Evolutionary conservation across 2,113 vertebrate genomes (phyloP).

Genomic region (Dunckerocampus dactyliophorus): DNA sequence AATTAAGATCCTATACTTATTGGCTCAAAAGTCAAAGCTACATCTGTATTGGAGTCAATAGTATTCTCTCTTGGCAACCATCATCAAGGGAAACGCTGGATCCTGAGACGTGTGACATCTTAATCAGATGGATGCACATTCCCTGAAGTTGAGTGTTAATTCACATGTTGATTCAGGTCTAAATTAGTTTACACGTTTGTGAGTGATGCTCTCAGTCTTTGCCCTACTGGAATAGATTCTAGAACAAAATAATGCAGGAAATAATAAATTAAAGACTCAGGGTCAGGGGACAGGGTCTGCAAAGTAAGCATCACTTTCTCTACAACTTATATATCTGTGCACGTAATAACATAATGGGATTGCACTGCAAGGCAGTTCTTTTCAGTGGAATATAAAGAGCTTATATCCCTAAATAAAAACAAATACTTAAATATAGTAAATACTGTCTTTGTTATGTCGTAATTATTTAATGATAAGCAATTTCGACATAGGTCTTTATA

Average conservation of each 20-base stretch:
- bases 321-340: not conserved
- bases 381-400: slow-evolving; percentile 18
- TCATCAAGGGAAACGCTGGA: slow-evolving; percentile 16
- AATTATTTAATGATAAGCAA: not conserved
- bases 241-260: not conserved
- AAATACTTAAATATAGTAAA: not conserved
- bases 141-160: slow-evolving; percentile 2
- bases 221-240: not conserved
- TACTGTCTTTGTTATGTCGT: too few species aligned
- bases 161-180: not conserved
- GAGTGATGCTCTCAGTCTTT: slow-evolving; percentile 2
- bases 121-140: slow-evolving; percentile 25
- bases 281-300: too few species aligned
- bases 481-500: not conserved
- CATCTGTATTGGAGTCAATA: too few species aligned
- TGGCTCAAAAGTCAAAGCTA: slow-evolving; percentile 4
- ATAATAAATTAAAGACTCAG: not conserved
- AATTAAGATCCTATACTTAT: slow-evolving; percentile 21
- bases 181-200: slow-evolving; percentile 7
- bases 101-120: slow-evolving; percentile 14
- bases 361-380: slow-evolving; percentile 21
- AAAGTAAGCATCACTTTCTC: not conserved
- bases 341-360: slow-evolving; percentile 3
- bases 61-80: slow-evolving; percentile 8
- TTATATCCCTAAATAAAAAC: not conserved